Evolutionary conservation across 2,113 vertebrate genomes (phyloP).

Genomic region (Grammomys surdaster): DNA sequence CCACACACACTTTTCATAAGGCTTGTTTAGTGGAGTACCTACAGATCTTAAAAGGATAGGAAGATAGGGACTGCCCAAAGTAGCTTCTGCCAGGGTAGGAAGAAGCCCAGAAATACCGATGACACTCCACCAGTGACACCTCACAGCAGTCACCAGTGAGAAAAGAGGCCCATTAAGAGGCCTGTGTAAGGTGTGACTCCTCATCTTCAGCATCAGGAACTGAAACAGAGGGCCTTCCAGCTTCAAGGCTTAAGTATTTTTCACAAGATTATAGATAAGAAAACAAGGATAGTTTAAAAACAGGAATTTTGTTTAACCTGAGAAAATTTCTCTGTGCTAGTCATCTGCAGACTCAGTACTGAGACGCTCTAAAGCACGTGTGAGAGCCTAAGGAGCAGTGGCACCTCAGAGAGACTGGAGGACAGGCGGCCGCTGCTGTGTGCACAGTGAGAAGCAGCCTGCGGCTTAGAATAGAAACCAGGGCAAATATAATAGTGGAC

Average conservation of each 20-base stretch:
- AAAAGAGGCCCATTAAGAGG: neutral
- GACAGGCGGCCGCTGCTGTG: neutral
- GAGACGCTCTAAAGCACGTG: neutral
- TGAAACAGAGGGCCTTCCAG: neutral
- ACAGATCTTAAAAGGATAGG: neutral
- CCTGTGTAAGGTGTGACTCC: fast-evolving
- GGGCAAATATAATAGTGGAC: neutral
- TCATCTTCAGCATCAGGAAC: neutral
- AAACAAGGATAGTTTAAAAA: conserved; percentile 4
- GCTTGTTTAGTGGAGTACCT: neutral
- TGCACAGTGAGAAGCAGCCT: neutral
- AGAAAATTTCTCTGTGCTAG: conserved; percentile 11
- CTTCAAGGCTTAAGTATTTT: neutral
- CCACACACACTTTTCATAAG: neutral
- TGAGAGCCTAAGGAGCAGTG: neutral
- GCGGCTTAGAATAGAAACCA: conserved; percentile 45
- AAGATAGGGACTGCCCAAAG: neutral
- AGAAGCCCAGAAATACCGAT: neutral
- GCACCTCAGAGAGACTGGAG: neutral
- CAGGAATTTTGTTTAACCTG: neutral
- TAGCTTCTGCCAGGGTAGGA: neutral
- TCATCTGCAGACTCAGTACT: neutral
- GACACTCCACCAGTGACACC: neutral
- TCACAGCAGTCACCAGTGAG: fast-evolving
- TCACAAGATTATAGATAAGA: neutral